Evolutionary conservation across 2,888 invertebrate genomes (phyloP).

Genomic region (Lamproptera curius): DNA sequence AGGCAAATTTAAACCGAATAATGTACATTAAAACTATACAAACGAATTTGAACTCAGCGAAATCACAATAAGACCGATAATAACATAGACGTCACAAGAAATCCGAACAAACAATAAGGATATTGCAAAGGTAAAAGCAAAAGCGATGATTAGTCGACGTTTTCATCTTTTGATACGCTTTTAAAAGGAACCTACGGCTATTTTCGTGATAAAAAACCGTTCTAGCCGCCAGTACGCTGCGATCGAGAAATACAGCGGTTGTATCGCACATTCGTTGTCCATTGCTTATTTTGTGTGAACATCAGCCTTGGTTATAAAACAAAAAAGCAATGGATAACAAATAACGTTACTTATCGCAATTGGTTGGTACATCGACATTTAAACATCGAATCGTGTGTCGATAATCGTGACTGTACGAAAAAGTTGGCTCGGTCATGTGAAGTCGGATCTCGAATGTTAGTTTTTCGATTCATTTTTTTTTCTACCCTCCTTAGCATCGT

Average conservation of each 20-base stretch:
- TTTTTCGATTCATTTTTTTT: constrained; percentile 23
- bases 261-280: background rate
- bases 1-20: constrained; percentile 11
- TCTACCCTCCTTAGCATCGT: constrained; percentile 6
- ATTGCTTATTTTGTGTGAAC: constrained; percentile 10
- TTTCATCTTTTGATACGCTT: constrained; percentile 28
- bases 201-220: constrained; percentile 31
- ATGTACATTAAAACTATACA: constrained; percentile 2
- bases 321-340: too few relatives aligned
- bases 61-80: constrained; percentile 13
- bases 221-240: constrained; percentile 17
- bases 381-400: constrained; percentile 33
- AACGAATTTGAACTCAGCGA: constrained; percentile 12
- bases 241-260: background rate
- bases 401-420: constrained; percentile 37
- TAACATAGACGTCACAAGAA: constrained; percentile 3
- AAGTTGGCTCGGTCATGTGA: constrained; percentile 31
- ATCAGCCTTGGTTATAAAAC: too few relatives aligned
- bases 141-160: constrained; percentile 23
- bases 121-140: constrained; percentile 26
- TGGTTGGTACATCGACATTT: constrained; percentile 26
- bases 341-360: too few relatives aligned
- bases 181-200: constrained; percentile 29
- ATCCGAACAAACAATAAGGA: constrained; percentile 23
- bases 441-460: constrained; percentile 26